Base-by-base conservation (phyloP, 2,113 vertebrate species). In the Cariama cristata region DNA sequence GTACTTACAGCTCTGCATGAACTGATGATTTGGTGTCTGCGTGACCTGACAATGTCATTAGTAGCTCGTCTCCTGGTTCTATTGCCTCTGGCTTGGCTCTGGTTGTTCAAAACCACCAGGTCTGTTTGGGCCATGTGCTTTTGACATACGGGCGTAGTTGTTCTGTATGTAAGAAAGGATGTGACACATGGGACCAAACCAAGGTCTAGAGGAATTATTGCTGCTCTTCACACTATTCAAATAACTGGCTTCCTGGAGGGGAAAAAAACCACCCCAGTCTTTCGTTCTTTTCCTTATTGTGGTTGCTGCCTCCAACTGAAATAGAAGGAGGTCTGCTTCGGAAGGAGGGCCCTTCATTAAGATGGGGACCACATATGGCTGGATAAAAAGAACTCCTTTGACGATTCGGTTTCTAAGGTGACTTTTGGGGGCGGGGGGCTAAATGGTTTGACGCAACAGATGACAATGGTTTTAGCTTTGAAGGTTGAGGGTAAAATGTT, bases 401-500 rank as follows among this genome's bases (percentile, higher is more conserved):
- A 23, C 1, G 0, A 24, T 76, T 90, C 8, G 10, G 10, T 86
- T 94, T 91, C 52, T 49, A 59, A 50, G 30, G 6, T 95, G 71
- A 40, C 74, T 71, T 79, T 50, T 58, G 14, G 9, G 40, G 38
- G 38, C 8, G 38, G 38, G 12, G 2, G 19, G 28, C n/a, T n/a
- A 49, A 47, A 35, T 33, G 7, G 4, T 59, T 81, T 84, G 22
- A 44, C 6, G 20, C 32, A 56, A 56, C 33, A 89, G 53, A 28
- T 62, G 4, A 73, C 76, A 92, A 45, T 49, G 13, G 3, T 74
- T 84, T 66, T 42, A 17, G 15, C 33, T 63, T 76, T 89, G 68
- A 91, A 89, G 60, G 18, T 38, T 64, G 88, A 75, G n/a, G n/a
- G 19, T 26, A 96, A 89, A 94, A 89, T 45, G 4, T 72, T 80